Percentiles rank a stretch among this genome's conserved stretches.
Evolutionary conservation across 2,797 vertebrate genomes (phyloP).

Genomic region (Menidia menidia): DNA sequence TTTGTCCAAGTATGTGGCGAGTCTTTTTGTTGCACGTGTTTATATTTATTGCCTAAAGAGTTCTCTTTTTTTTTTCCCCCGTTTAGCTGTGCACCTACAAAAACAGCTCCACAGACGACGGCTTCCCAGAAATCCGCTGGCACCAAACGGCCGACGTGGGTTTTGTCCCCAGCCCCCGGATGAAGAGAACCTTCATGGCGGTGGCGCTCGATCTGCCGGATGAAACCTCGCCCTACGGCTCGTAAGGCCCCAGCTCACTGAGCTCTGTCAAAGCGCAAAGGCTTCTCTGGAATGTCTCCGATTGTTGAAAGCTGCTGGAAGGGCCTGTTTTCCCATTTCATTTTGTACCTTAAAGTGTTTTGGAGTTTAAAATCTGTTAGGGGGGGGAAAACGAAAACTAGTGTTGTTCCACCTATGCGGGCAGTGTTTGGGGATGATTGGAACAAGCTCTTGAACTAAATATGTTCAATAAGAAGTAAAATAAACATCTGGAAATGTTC

Average conservation of each 20-base stretch:
- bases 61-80: conserved; percentile 3
- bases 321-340: too few species aligned
- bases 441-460: too few species aligned
- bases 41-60: not conserved
- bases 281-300: too few species aligned
- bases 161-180: conserved; percentile 84
- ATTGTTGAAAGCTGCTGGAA: too few species aligned
- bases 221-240: conserved; percentile 82
- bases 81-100: conserved; percentile 72
- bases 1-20: conserved; percentile 89
- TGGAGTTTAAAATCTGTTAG: too few species aligned
- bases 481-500: too few species aligned
- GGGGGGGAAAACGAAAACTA: too few species aligned
- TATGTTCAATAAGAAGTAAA: too few species aligned
- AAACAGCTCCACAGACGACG: conserved; percentile 46
- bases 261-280: not conserved
- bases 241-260: conserved; percentile 64
- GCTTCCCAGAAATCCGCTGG: conserved; percentile 89
- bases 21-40: not conserved
- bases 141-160: conserved; percentile 92
- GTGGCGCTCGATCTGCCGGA: conserved; percentile 91
- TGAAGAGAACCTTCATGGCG: conserved; percentile 94
- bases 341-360: too few species aligned
- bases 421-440: too few species aligned
- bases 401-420: too few species aligned